Base-by-base conservation (phyloP, 1,140 invertebrate species). In the Drosophila ohnishii region DNA sequence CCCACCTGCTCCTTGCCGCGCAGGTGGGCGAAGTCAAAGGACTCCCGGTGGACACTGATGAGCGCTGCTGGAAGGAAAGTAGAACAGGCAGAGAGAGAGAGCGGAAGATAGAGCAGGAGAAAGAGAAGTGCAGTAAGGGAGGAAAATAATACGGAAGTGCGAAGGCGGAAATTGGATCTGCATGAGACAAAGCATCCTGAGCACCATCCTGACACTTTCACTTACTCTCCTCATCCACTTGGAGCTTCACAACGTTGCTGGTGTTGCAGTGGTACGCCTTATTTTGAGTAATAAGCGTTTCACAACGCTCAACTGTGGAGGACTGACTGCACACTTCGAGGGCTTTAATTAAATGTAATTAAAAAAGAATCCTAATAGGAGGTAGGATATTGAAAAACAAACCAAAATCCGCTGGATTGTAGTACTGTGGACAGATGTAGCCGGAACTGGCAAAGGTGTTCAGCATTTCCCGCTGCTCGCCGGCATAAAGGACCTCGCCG, bases 321-420 rank as follows among this genome's bases (percentile, higher is more conserved):
- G 88, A 77, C 30, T 88, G 90, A 55, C 90, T 91, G 47, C 78
- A 73, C 5, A 91, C 81, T 32, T 91, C 90, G 2, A 91, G 65
- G 5, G 89, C 90, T 90, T 11, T 3, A 50, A 75, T 14, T 10
- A 50, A 69, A 44, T 8, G 11, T 28, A 19, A 5, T 22, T 35
- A 9, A 28, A 28, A 28, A 6, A 6, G 25, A 28, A 28, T 5
- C 2, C 25, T 25, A 4, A 3, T 25, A 25, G 5, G 25, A 25
- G 25, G 25, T 25, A 5, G 25, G 25, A 28, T 28, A 28, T 28
- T 28, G 25, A 5, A 28, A 28, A 28, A 28, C 25, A 28, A 28
- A 28, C 90, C 90, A 67, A 94, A 96, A 91, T 96, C 95, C 0
- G 94, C 94, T 53, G 94, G 93, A 85, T 95, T 96, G 69, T 95